Conservation (phyloP, 92 coral and sea anemone species). For the Siderastrea radians region DNA sequence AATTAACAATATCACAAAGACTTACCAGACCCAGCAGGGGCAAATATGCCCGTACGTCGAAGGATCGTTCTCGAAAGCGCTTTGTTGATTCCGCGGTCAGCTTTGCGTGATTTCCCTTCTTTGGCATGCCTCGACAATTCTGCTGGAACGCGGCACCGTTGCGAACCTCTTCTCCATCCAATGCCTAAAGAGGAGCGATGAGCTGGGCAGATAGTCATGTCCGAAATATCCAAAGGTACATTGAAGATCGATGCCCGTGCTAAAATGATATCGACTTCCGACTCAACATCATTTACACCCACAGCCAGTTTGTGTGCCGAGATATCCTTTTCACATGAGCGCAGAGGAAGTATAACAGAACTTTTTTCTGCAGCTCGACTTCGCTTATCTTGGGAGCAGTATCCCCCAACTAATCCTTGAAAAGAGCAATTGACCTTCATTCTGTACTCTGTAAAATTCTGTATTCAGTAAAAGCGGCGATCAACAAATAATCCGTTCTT, state of each 20-base stretch:
- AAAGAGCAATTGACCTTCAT: constrained; percentile 48
- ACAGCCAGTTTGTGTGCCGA: constrained; percentile 46
- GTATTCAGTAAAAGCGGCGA: background rate
- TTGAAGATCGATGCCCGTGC: constrained; percentile 58
- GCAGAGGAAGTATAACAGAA: constrained; percentile 54
- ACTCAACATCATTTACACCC: constrained; percentile 53
- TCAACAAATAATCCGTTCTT: background rate
- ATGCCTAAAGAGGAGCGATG: constrained; percentile 68
- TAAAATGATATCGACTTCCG: constrained; percentile 56
- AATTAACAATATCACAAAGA: constrained; percentile 2
- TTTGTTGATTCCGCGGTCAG: constrained; percentile 69
- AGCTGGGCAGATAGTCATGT: constrained; percentile 53
- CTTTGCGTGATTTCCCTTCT: constrained; percentile 57
- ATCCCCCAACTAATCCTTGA: constrained; percentile 66
- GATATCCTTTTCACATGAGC: constrained; percentile 50
- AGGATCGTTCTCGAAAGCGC: constrained; percentile 65
- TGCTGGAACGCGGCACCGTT: constrained; percentile 75
- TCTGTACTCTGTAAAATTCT: background rate
- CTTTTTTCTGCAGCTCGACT: constrained; percentile 42
- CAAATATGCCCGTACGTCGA: constrained; percentile 59
- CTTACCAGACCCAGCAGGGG: constrained; percentile 61
- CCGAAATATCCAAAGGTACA: constrained; percentile 38
- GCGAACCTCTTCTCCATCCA: constrained; percentile 73
- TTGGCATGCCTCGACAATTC: constrained; percentile 47
- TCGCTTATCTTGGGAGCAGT: constrained; percentile 58